Base-by-base conservation (phyloP, 2,888 invertebrate species). In the Mythimna loreyi region DNA sequence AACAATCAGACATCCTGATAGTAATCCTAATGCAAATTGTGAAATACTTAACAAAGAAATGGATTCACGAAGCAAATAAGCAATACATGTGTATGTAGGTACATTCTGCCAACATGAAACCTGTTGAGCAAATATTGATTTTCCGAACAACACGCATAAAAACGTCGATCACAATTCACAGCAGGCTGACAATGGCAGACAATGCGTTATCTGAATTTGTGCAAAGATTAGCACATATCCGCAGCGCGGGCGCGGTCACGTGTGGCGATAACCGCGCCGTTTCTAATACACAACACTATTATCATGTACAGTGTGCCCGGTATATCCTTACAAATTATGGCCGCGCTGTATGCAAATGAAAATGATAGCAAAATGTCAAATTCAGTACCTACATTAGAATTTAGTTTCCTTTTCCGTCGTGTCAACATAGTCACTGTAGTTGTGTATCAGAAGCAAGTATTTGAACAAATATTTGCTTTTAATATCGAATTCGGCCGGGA, bases 141-240 rank as follows among this genome's bases (percentile, higher is more conserved):
- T 76, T 55, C 40, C 62, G 28, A 55, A 67, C 53, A 63, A 53
- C 75, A 67, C 30, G 19, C 59, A 81, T 77, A 68, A 81, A 78
- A 81, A 57, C 67, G 56, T 77, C 63, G 80, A 76, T 74, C 80
- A 74, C 67, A 60, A 74, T 60, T 67, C 72, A 65, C 58, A 67
- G 55, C 59, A 57, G 61, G 53, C 80, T 58, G 75, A 52, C 77
- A 60, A 72, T 77, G 66, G 61, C 66, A 78, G 78, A 81, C 81
- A 66, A 58, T 60, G 47, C 53, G 75, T 78, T 81, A 82, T 82
- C 81, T 52, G 73, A 77, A 61, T 78, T 75, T 75, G 68, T 66
- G 67, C 63, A 71, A 74, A 83, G 81, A 82, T 82, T 82, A 82
- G 70, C 78, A 68, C 61, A 69, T 83, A 78, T 82, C 83, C 81